Evolutionary conservation across 2,113 vertebrate genomes (phyloP).

Genomic region (Camelus bactrianus): DNA sequence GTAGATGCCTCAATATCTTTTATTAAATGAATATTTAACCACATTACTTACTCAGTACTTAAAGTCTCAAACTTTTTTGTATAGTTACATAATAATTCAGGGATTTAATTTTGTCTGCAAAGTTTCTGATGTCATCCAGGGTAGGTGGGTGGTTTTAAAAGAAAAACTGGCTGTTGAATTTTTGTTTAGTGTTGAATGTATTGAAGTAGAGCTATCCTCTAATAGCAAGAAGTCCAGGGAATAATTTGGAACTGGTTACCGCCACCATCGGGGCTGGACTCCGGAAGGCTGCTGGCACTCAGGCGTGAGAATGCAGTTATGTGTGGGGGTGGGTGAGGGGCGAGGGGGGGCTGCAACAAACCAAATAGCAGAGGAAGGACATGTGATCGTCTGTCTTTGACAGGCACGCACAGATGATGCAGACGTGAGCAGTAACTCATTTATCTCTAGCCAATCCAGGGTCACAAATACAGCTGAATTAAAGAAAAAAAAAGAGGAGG

Average conservation of each 20-base stretch:
- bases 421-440: too few relatives aligned
- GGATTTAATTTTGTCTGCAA: not conserved
- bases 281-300: not conserved
- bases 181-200: not conserved
- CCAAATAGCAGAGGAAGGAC: not conserved
- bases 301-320: fast-evolving
- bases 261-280: fast-evolving
- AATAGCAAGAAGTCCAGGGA: not conserved
- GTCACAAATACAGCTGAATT: not conserved
- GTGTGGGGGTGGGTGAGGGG: fast-evolving
- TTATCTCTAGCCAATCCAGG: not conserved
- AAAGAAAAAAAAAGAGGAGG: not conserved
- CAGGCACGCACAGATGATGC: fast-evolving
- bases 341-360: not conserved
- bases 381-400: not conserved
- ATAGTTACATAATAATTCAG: not conserved
- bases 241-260: not conserved
- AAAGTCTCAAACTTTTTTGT: not conserved
- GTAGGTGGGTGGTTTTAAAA: not conserved
- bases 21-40: not conserved
- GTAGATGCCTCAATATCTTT: not conserved
- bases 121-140: not conserved
- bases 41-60: not conserved
- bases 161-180: not conserved
- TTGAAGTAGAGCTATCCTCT: not conserved